Evolutionary conservation across 2,888 invertebrate genomes (phyloP), one percentile per base, ranked within the genome.

Genomic region (Hetaerina titia): DNA sequence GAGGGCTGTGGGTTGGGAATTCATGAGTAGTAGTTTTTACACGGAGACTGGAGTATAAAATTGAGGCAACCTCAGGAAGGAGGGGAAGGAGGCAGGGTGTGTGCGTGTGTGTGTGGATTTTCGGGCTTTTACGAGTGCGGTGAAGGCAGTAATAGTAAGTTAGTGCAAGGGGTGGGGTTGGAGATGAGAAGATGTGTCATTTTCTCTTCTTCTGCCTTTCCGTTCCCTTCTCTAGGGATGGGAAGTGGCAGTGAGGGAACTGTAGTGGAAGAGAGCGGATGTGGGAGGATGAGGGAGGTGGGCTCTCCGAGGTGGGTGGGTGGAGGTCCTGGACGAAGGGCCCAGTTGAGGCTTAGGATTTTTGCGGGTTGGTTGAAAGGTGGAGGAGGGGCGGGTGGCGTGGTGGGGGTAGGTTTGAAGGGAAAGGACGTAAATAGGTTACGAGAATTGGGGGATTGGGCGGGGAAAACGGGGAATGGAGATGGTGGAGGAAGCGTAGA

Each of bases 1-100:
- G 7, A 69, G 69, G 22, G 0, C 22, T 22, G 22, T 7, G n/a
- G 69, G 17, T n/a, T 8, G 69, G 69, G 22, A 69, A 69, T 69
- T 69, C 69, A 69, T 69, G 69, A 69, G 69, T 22, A 69, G 69
- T 69, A 22, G 69, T 69, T 69, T 69, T 69, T 69, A n/a, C 69
- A n/a, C n/a, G 69, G 69, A 7, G 69, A 69, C 69, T 69, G 69
- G 69, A 69, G 69, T 17, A 69, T 69, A 69, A 69, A 69, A 69
- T 69, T 69, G 69, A n/a, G 69, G 69, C n/a, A 22, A 45, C 45
- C 45, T 45, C 45, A 45, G 45, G 22, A n/a, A 22, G 22, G n/a
- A 69, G 69, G 22, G 6, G 8, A 8, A 69, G 45, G 69, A 4
- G 69, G 69, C 69, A 19, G 69, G 45, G 8, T 69, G 19, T 2